These are phyloP conservation scores for Augochlorella aurata DNA, from an alignment of 2,888 invertebrate genomes.

Conservation along the genomic window DNA sequence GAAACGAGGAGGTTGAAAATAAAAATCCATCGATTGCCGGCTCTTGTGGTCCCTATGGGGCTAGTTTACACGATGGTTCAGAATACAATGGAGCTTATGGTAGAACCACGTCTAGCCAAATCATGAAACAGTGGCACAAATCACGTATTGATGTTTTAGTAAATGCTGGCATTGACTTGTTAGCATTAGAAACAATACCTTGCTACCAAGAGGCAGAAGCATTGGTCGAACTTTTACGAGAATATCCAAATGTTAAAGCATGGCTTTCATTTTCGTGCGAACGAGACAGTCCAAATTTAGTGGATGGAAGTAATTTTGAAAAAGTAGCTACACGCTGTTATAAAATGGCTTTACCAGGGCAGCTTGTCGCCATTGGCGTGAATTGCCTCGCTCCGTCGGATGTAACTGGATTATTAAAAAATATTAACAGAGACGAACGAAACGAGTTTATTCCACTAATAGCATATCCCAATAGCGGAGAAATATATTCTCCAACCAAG, in stretches of 20 bases:
- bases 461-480: slow-evolving; percentile 97
- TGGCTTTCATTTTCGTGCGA: slow-evolving; percentile 94
- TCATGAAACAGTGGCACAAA: slow-evolving; percentile 92
- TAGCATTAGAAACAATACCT: slow-evolving; percentile 97
- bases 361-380: slow-evolving; percentile 93
- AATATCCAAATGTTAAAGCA: slow-evolving; percentile 90
- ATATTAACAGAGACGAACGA: slow-evolving; percentile 83
- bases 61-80: slow-evolving; percentile 93
- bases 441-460: slow-evolving; percentile 87
- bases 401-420: slow-evolving; percentile 85
- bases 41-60: slow-evolving; percentile 96
- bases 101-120: slow-evolving; percentile 85
- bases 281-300: slow-evolving; percentile 86
- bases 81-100: slow-evolving; percentile 95
- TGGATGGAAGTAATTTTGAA: slow-evolving; percentile 91
- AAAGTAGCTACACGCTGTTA: slow-evolving; percentile 88
- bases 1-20: slow-evolving; percentile 61
- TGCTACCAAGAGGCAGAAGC: slow-evolving; percentile 92
- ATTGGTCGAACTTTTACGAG: slow-evolving; percentile 89
- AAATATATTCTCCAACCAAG: slow-evolving; percentile 87
- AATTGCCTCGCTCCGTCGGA: slow-evolving; percentile 91
- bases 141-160: slow-evolving; percentile 91
- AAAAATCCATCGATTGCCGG: slow-evolving; percentile 89
- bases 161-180: slow-evolving; percentile 90
- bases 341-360: slow-evolving; percentile 84